Conservation (phyloP, 2,888 invertebrate genomes). For the Clitarchus hookeri region DNA sequence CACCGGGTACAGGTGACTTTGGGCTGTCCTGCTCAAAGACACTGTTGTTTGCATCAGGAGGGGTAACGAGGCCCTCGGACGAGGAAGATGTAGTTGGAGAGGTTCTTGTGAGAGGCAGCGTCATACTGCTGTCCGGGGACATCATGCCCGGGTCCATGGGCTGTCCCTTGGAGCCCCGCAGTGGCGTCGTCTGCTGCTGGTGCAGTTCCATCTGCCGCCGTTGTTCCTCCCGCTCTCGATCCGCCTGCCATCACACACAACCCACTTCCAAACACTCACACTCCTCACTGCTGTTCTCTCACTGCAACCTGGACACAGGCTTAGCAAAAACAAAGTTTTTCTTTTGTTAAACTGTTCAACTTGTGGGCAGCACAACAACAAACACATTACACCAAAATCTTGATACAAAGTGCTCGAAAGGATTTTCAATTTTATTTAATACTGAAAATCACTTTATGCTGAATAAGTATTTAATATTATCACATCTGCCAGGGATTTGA, state of each 20-base stretch:
- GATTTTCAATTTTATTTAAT: too few species aligned
- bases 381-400: too few species aligned
- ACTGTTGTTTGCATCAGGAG: slow-evolving; percentile 36
- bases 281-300: not conserved
- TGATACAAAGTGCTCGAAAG: too few species aligned
- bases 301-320: too few species aligned
- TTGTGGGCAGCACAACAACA: too few species aligned
- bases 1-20: slow-evolving; percentile 52
- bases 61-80: slow-evolving; percentile 49
- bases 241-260: slow-evolving; percentile 59
- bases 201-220: slow-evolving; percentile 54
- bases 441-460: too few species aligned
- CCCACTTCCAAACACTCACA: too few species aligned
- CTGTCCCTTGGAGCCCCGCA: slow-evolving; percentile 30
- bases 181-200: slow-evolving; percentile 31
- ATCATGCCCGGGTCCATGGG: slow-evolving; percentile 32
- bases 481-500: too few species aligned
- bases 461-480: too few species aligned
- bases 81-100: slow-evolving; percentile 53
- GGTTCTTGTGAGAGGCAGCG: slow-evolving; percentile 50
- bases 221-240: slow-evolving; percentile 85
- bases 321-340: too few species aligned
- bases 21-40: slow-evolving; percentile 36
- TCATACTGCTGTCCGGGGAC: slow-evolving; percentile 46
- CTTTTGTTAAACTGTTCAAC: too few species aligned